Evolutionary conservation across 2,888 invertebrate genomes (phyloP).

Genomic region (Trissolcus japonicus): DNA sequence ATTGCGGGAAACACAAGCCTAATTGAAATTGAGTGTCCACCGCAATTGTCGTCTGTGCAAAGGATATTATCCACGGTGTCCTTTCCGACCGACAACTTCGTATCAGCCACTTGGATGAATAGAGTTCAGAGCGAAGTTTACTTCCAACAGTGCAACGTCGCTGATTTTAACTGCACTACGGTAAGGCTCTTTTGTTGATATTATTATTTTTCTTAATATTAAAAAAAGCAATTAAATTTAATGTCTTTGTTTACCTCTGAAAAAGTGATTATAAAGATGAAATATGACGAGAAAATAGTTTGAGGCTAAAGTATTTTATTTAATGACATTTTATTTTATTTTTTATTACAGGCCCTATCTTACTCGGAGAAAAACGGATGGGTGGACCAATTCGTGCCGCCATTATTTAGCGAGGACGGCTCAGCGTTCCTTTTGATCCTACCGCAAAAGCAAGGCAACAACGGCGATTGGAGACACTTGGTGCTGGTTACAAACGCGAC

Average conservation of each 20-base stretch:
- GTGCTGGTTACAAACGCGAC: conserved; percentile 78
- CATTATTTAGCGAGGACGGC: conserved; percentile 83
- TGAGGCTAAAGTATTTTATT: background rate
- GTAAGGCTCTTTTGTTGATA: conserved; percentile 60
- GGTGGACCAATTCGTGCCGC: conserved; percentile 87
- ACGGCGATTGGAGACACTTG: conserved; percentile 82
- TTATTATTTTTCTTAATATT: background rate
- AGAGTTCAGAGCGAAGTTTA: conserved; percentile 88
- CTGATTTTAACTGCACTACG: conserved; percentile 68
- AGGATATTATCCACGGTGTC: conserved; percentile 83
- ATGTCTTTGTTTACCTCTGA: background rate
- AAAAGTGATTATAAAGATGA: background rate
- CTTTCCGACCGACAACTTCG: conserved; percentile 84
- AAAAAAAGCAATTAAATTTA: background rate
- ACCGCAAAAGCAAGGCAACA: conserved; percentile 81
- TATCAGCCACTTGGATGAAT: conserved; percentile 92
- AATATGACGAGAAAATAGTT: background rate
- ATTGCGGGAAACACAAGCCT: conserved; percentile 67
- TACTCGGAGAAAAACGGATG: conserved; percentile 80
- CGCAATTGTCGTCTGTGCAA: conserved; percentile 72
- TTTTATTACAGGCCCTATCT: conserved; percentile 63
- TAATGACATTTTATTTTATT: conserved; percentile 26
- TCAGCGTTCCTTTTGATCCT: conserved; percentile 84
- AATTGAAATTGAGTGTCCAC: conserved; percentile 73
- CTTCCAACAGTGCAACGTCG: conserved; percentile 80